Base-by-base conservation (phyloP, 1,140 invertebrate genomes). In the Papilio glaucus region DNA sequence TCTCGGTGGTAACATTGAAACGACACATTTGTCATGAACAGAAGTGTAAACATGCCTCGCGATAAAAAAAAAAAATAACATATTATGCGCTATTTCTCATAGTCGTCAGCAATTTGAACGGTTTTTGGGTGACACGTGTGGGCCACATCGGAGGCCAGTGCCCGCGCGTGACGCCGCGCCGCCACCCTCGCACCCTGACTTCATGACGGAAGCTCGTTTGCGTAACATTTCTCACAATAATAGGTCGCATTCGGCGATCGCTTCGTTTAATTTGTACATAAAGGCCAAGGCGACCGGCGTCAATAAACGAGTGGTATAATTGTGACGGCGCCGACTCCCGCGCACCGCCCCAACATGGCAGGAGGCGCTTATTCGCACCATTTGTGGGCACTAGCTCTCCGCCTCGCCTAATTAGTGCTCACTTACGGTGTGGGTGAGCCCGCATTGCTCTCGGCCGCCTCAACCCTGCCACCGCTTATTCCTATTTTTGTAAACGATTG, bases 31-130 rank as follows among this genome's bases (percentile, higher is more conserved):
- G 76, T 81, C 82, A 86, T 83, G 87, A 87, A 85, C 81, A 83
- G 76, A 78, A 86, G 76, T 83, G 79, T 83, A 84, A 87, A 87
- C 80, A 85, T 75, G 72, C 71, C 79, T 80, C 70, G 78, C 76
- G 83, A 89, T 88, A 89, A 86, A 86, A 85, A 85, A 57, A n/a
- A 33, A 33, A 33, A 33, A 77, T 77, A 80, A 78, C 80, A 88
- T 83, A 89, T 90, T 57, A 88, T 88, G 86, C 83, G 81, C 84
- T 88, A 86, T 90, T 92, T 92, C 88, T 86, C 85, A 90, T 89
- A 89, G 83, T 89, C 90, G 88, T 88, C 84, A 84, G 88, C 85
- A 88, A 92, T 90, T 92, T 90, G 85, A 87, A 81, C 87, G 81
- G 77, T 75, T 80, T 82, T 80, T 75, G 85, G 77, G 77, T 84